Base-by-base conservation (phyloP, 2,113 vertebrate genomes). In the Procavia capensis region DNA sequence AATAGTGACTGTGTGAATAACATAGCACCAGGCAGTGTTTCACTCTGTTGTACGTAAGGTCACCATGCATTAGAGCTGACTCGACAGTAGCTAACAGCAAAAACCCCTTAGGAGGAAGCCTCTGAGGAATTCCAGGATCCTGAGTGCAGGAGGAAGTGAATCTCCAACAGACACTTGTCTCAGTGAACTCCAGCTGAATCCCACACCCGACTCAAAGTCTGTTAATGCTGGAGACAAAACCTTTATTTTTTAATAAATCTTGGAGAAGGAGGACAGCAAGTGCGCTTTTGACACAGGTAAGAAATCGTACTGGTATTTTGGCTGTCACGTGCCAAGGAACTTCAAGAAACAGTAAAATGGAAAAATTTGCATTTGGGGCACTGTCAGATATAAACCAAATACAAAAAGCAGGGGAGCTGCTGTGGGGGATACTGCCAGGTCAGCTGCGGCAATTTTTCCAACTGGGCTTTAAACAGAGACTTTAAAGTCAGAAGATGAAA, bases 401-500 rank as follows among this genome's bases (percentile, higher is more conserved):
- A 20, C 2, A 63, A 64, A 64, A 88, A 41, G 17, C 47, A 68
- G 34, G 16, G 11, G 64, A 36, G 47, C 14, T 54, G 16, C 61
- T 79, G 41, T 1, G 25, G 31, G 87, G n/a, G 24, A 68, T 50
- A 27, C 22, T 5, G 6, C 6, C 31, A 34, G 24, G 17, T 54
- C 29, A 17, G 19, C 41, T 3, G 3, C 31, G 74, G 59, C n/a
- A 82, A 34, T 63, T 59, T 75, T 68, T 34, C 19, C 2, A 0
- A 24, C 16, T 16, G 3, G 1, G 6, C 9, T 29, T 85, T 88
- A 81, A 82, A 63, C 34, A 90, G 82, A 89, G n/a, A 76, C n/a
- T 91, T 95, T 50, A 72, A 92, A 41, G 34, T 41, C 43, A 20
- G 8, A 92, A 95, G n/a, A 83, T 90, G 64, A 93, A 95, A 95